These are phyloP conservation scores for Lytechinus variegatus DNA, from an alignment of 35 echinoderm and acorn worm genomes.

Conservation along the genomic window DNA sequence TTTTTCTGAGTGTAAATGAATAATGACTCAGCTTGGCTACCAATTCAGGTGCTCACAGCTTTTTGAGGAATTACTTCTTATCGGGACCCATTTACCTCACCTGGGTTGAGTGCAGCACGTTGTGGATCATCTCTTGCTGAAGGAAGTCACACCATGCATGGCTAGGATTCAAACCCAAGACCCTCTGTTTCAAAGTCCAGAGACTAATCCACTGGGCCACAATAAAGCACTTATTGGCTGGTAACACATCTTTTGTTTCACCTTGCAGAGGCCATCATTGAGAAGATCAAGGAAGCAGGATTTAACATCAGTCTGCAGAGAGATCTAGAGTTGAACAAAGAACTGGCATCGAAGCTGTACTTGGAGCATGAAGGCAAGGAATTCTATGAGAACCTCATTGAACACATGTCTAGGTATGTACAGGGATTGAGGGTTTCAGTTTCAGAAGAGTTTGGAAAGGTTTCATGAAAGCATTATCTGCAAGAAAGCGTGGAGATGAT, in stretches of 20 bases:
- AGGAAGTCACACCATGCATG: too few relatives aligned
- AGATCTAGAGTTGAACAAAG: constrained; percentile 72
- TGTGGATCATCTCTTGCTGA: too few relatives aligned
- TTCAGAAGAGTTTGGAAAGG: background rate
- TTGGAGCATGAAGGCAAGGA: constrained; percentile 97
- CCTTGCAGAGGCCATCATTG: constrained; percentile 74
- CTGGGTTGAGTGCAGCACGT: too few relatives aligned
- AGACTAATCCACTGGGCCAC: too few relatives aligned
- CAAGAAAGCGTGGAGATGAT: background rate
- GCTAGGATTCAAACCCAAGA: too few relatives aligned
- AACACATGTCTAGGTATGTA: constrained; percentile 87
- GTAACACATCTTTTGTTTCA: background rate
- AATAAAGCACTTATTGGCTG: background rate
- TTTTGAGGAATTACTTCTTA: too few relatives aligned
- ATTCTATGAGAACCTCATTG: constrained; percentile 90
- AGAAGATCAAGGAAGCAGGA: constrained; percentile 88
- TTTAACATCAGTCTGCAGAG: constrained; percentile 86
- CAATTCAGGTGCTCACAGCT: too few relatives aligned
- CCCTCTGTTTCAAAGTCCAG: too few relatives aligned
- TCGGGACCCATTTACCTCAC: too few relatives aligned
- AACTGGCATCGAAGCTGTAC: constrained; percentile 87
- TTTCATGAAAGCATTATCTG: background rate
- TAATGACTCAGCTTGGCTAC: too few relatives aligned
- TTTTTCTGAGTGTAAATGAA: too few relatives aligned
- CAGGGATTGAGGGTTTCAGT: background rate